Base-by-base conservation (phyloP, 1,140 invertebrate genomes). In the Saxidomus purpurata region DNA sequence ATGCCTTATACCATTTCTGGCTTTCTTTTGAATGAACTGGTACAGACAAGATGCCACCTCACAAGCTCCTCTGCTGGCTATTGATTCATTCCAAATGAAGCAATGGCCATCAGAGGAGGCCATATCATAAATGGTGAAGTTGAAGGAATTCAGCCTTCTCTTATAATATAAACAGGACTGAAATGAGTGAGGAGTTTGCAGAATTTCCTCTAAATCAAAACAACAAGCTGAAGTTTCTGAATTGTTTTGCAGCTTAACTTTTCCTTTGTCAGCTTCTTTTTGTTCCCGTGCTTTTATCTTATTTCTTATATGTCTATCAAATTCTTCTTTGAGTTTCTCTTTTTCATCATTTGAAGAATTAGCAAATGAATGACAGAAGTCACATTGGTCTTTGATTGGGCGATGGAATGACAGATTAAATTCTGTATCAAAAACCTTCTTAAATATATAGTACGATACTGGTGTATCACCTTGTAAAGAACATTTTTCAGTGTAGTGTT, bases 381-480 rank as follows among this genome's bases (percentile, higher is more conserved):
- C 79, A 82, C 79, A 82, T 31, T 82, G 79, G 55, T 82, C 52
- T 36, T 82, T 61, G 11, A 0, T 82, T 28, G 79, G 79, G 13
- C 34, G 22, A 34, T 82, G 19, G 49, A 1, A 6, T 79, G 52
- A 17, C 3, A 82, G n/a, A 36, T 82, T 80, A 80, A 52, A 80
- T 28, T 80, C 47, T n/a, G 9, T 52, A 55, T 55, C 13, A 34
- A 80, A 80, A 13, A 55, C 13, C 1, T 9, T 15, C 31, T 55
- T 82, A 55, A 61, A 82, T 22, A 61, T 63, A 38, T 1, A 34
- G 61, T 61, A 6, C 9, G 49, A 61, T 1, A 82, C 2, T 61
- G 28, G 19, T 34, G 79, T 13, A 38, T 82, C 63, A 38, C 28
- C n/a, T n/a, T n/a, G n/a, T n/a, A n/a, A n/a, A n/a, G n/a, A n/a